A percentile compares a stretch with the other conserved stretches of the same genome.
Evolutionary conservation across 2,797 vertebrate species (phyloP).

Genomic region (Molossus molossus): DNA sequence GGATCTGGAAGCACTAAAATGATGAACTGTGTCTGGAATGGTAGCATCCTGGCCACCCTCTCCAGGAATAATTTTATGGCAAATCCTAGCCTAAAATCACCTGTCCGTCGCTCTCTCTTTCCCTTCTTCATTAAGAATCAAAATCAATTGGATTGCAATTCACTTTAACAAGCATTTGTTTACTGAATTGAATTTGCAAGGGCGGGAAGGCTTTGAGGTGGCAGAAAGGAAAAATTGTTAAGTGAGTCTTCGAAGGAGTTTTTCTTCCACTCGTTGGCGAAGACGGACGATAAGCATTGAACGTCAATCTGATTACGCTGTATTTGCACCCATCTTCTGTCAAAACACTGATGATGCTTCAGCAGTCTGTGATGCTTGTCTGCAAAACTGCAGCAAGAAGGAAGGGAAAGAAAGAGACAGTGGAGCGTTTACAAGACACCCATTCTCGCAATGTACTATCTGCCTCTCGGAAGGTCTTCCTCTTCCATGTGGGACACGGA

Average conservation of each 20-base stretch:
- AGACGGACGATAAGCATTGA: constrained; percentile 57
- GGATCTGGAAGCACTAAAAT: neutral
- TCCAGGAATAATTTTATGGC: fast-evolving
- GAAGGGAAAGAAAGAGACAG: neutral
- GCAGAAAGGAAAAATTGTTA: constrained; percentile 59
- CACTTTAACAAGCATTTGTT: constrained; percentile 63
- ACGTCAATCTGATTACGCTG: neutral
- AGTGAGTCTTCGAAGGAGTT: constrained; percentile 52
- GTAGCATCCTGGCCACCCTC: neutral
- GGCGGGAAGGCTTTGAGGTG: constrained; percentile 12
- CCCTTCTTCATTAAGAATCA: constrained; percentile 41
- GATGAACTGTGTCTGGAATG: neutral
- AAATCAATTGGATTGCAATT: constrained; percentile 63
- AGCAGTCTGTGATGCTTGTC: neutral
- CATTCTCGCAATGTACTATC: neutral
- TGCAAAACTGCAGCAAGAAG: neutral
- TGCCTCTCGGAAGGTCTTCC: neutral
- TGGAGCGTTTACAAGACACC: neutral
- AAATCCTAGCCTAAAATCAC: neutral
- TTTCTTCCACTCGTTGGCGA: constrained; percentile 63
- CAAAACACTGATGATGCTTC: neutral
- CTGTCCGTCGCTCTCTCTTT: neutral
- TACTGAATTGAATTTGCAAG: constrained; percentile 67
- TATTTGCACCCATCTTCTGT: constrained; percentile 38
- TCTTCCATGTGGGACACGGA: neutral